Evolutionary conservation across 2,797 vertebrate species (phyloP).

Genomic region (Decapterus maruadsi): DNA sequence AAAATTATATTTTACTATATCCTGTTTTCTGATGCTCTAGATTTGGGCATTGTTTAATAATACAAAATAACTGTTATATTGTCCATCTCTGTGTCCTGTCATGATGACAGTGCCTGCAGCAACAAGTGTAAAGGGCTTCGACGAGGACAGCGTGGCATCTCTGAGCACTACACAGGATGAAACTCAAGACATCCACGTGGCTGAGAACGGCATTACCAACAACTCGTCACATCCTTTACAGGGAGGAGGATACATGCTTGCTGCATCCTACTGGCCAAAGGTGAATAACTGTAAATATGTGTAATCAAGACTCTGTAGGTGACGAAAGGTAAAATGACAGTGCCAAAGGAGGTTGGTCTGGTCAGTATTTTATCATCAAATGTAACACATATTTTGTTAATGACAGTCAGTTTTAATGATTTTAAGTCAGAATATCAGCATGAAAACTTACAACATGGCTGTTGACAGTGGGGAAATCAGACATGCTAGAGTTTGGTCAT

Average conservation of each 20-base stretch:
- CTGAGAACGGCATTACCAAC: conserved; percentile 92
- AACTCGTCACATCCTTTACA: conserved; percentile 89
- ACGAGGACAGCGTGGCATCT: conserved; percentile 97
- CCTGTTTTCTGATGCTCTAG: no score
- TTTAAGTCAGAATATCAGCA: background rate
- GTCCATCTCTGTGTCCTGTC: conserved; percentile 23
- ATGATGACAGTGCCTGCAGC: conserved; percentile 84
- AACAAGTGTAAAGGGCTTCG: conserved; percentile 91
- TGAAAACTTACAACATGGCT: background rate
- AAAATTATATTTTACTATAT: no score
- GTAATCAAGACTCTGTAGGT: background rate
- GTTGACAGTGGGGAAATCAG: background rate
- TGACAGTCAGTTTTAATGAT: background rate
- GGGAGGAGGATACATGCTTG: conserved; percentile 95
- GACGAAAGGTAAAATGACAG: background rate
- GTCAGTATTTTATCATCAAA: background rate
- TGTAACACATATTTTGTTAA: background rate
- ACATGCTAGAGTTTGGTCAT: background rate
- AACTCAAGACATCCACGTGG: conserved; percentile 92
- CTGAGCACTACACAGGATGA: conserved; percentile 94
- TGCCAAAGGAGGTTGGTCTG: background rate
- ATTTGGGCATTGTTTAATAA: background rate
- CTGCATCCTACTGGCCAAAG: conserved; percentile 99
- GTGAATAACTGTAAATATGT: conserved; percentile 76
- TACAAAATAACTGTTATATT: background rate